phyloP scores from a whole-genome alignment of 1,140 invertebrate species.

The Dryas iulia region DNA sequence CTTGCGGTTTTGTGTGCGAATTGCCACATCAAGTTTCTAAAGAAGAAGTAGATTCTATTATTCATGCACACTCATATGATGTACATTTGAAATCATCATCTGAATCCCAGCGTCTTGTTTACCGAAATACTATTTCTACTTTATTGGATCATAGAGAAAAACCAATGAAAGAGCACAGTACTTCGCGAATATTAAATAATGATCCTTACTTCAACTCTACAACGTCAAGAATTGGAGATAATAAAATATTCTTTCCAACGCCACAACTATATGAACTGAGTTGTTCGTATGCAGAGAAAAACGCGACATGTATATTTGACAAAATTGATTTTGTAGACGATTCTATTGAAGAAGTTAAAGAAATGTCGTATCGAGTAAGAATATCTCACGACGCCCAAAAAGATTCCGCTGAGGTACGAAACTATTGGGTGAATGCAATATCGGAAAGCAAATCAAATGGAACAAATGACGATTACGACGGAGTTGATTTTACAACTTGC shows the following conservation, averaged over 20 bases:
- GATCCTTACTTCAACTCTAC: conserved; percentile 82
- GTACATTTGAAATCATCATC: conserved; percentile 75
- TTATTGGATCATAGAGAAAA: conserved; percentile 63
- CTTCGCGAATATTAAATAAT: conserved; percentile 80
- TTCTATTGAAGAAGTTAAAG: conserved; percentile 32
- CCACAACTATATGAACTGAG: conserved; percentile 63
- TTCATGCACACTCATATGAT: conserved; percentile 79
- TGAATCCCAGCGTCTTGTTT: conserved; percentile 63
- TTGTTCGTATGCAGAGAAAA: conserved; percentile 44
- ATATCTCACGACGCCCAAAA: conserved; percentile 53
- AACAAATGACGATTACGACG: conserved; percentile 45
- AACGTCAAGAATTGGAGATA: conserved; percentile 80
- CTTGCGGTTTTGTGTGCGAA: conserved; percentile 83
- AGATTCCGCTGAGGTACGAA: conserved; percentile 39
- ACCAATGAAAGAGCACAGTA: conserved; percentile 77
- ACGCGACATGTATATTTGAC: conserved; percentile 58
- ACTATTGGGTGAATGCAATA: conserved; percentile 56
- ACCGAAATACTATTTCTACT: conserved; percentile 57
- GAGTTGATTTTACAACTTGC: conserved; percentile 49
- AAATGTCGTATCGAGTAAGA: conserved; percentile 44
- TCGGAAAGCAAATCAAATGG: conserved; percentile 40
- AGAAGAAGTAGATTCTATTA: conserved; percentile 74
- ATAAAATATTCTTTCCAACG: conserved; percentile 83
- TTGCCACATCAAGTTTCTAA: conserved; percentile 63
- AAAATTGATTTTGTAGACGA: conserved; percentile 46